These are phyloP conservation scores for Melolontha melolontha DNA, from an alignment of 2,888 invertebrate genomes.

Conservation along the genomic window DNA sequence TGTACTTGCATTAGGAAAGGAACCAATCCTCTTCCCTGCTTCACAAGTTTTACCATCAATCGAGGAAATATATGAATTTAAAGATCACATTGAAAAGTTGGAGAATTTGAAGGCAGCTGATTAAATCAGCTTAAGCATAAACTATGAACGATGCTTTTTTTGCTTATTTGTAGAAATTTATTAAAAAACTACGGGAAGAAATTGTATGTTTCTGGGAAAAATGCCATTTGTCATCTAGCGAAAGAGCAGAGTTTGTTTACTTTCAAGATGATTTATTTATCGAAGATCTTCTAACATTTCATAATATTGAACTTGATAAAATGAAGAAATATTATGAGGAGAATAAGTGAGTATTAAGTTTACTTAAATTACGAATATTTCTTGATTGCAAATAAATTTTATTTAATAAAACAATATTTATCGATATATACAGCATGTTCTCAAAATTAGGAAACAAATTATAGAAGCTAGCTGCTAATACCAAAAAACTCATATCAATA, in stretches of 20 bases:
- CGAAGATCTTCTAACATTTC: constrained; percentile 82
- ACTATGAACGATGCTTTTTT: too few relatives aligned
- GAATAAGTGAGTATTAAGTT: constrained; percentile 68
- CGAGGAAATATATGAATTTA: constrained; percentile 71
- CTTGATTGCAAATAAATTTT: too few relatives aligned
- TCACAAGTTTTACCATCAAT: constrained; percentile 71
- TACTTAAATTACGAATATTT: too few relatives aligned
- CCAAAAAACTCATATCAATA: too few relatives aligned
- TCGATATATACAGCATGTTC: too few relatives aligned
- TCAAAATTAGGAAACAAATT: too few relatives aligned
- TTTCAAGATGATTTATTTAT: constrained; percentile 78
- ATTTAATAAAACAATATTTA: too few relatives aligned
- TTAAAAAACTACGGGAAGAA: constrained; percentile 78
- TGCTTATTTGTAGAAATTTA: constrained; percentile 66
- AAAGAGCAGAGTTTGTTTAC: constrained; percentile 73
- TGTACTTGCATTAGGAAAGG: too few relatives aligned
- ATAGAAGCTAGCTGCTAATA: too few relatives aligned
- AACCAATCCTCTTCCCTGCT: constrained; percentile 66
- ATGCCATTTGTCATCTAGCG: constrained; percentile 75
- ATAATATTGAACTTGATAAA: constrained; percentile 82
- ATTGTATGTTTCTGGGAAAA: constrained; percentile 81
- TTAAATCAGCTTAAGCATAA: not conserved
- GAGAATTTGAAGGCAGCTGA: constrained; percentile 70
- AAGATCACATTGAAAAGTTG: constrained; percentile 70
- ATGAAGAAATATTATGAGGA: constrained; percentile 74